Base-by-base conservation (phyloP, 1,140 invertebrate species). In the Trinorchestia longiramus region DNA sequence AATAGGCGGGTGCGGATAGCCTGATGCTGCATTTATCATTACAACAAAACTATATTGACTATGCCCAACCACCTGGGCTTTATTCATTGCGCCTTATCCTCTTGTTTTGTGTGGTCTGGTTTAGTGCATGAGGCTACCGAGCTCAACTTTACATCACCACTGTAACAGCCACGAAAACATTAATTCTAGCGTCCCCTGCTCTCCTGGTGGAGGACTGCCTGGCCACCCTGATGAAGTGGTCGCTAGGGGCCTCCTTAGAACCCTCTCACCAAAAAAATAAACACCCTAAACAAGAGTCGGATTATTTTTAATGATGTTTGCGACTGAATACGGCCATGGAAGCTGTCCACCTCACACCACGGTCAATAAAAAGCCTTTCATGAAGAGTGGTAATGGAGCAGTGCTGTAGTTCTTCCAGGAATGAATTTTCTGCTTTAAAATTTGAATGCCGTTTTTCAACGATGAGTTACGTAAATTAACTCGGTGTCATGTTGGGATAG, bases 221-320 rank as follows among this genome's bases (percentile, higher is more conserved):
- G 62, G 62, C 62, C 62, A 77, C 43, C 92, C 92, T 45, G 92
- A 94, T 94, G 44, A 94, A 94, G 92, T 94, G 92, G 43, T 94
- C 92, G 43, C 92, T 45, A 43, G 92, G 92, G 92, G 43, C 92
- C 92, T 94, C 43, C 92, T 94, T 45, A 44, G 88, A 90, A 94
- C 92, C 92, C 92, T 94, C 92, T 94, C 43, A 40, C 92, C 44
- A 11, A 19, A n/a, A 94, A 94, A 45, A 94, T 94, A 94, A 45
- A 94, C 19, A 40, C 41, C 47, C 43, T 43, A 94, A 45, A 90
- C n/a, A 94, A 94, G 44, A 42, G 92, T 47, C 43, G 92, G 92
- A 94, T 94, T 94, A 94, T 94, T 94, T 94, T 94, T 94, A 94
- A 94, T 94, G 92, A 47, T 47, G 92, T 40, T 94, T 94, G 88